phyloP scores from a whole-genome alignment of 2,797 vertebrate genomes.

The Spinus olivaceus region DNA sequence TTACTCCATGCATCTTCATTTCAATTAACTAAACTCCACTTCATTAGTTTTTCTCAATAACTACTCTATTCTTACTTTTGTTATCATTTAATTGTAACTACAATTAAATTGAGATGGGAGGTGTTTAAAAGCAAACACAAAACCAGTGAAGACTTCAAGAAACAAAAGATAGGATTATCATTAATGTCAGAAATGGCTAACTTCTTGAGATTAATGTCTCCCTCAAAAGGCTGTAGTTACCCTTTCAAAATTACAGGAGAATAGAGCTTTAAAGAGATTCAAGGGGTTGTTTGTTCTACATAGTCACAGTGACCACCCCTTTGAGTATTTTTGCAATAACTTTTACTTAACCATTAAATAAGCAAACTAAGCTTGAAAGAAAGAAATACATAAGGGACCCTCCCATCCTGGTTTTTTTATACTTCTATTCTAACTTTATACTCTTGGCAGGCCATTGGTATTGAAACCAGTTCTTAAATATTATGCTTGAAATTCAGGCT shows the following conservation, averaged over 20 bases:
- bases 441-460: background rate
- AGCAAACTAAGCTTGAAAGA: background rate
- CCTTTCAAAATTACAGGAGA: background rate
- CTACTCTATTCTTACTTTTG: background rate
- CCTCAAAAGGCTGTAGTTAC: background rate
- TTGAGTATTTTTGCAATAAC: background rate
- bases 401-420: background rate
- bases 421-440: background rate
- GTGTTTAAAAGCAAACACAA: background rate
- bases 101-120: background rate
- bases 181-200: background rate
- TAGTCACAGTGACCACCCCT: fast-evolving
- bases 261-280: background rate
- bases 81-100: background rate
- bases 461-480: background rate
- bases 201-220: background rate
- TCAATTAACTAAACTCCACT: background rate
- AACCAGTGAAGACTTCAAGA: background rate
- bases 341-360: background rate
- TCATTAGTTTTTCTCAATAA: background rate
- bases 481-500: background rate
- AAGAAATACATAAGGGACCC: background rate
- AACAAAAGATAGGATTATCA: background rate
- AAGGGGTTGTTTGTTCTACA: background rate
- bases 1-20: background rate